Evolutionary conservation across 2,113 vertebrate genomes (phyloP).

Genomic region (Coryphaenoides rupestris): DNA sequence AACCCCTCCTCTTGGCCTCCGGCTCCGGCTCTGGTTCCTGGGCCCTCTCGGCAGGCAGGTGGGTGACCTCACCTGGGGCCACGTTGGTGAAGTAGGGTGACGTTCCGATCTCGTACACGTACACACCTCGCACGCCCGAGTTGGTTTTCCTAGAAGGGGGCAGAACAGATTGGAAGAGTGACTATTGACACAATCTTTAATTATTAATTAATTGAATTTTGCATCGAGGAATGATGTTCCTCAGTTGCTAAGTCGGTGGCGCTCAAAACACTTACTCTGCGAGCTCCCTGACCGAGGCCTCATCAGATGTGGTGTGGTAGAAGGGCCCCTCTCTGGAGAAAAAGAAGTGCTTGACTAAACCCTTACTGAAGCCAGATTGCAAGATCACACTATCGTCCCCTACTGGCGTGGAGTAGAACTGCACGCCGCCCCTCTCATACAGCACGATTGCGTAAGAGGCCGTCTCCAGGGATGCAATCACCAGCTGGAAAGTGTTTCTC

Average conservation of each 20-base stretch:
- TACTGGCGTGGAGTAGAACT: constrained; percentile 76
- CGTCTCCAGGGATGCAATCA: constrained; percentile 80
- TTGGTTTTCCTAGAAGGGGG: constrained; percentile 80
- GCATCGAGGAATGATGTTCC: not conserved
- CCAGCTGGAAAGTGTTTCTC: constrained; percentile 94
- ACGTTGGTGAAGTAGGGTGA: constrained; percentile 69
- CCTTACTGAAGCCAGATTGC: constrained; percentile 84
- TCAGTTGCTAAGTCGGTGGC: not conserved
- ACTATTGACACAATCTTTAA: not conserved
- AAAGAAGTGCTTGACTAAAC: constrained; percentile 66
- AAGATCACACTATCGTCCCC: constrained; percentile 55
- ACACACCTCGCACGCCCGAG: constrained; percentile 80
- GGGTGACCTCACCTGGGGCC: constrained; percentile 73
- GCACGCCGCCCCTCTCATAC: constrained; percentile 82
- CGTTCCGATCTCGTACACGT: constrained; percentile 89
- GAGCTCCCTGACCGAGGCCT: constrained; percentile 76
- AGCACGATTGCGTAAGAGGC: constrained; percentile 86
- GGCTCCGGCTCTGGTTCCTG: not conserved
- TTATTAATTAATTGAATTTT: not conserved
- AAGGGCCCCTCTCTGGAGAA: constrained; percentile 75
- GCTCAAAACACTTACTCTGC: constrained; percentile 74
- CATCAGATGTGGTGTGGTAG: constrained; percentile 75
- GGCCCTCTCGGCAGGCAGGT: constrained; percentile 34
- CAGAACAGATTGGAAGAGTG: constrained; percentile 3
- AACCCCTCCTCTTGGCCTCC: not conserved